These are phyloP conservation scores for Drosophila neocordata DNA, from an alignment of 1,140 invertebrate species.

Conservation along the genomic window DNA sequence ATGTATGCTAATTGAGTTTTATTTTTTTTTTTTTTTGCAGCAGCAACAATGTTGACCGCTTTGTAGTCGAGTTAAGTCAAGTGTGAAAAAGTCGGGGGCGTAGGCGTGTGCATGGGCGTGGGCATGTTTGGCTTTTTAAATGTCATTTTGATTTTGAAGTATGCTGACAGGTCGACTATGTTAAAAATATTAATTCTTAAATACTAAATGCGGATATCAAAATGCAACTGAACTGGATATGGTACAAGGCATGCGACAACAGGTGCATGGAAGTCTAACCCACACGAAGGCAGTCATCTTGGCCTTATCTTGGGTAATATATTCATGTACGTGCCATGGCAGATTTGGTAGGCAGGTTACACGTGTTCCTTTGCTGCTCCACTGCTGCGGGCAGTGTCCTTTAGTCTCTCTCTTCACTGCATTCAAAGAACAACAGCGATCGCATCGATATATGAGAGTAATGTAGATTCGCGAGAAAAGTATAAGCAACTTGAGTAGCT, in stretches of 20 bases:
- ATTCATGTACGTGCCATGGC: constrained; percentile 76
- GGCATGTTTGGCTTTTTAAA: constrained; percentile 33
- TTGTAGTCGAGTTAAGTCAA: constrained; percentile 44
- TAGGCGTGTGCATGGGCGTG: constrained; percentile 30
- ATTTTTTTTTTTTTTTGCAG: too few species aligned
- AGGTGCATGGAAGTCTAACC: constrained; percentile 28
- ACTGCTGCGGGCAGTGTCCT: constrained; percentile 75
- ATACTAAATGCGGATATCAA: constrained; percentile 60
- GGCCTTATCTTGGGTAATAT: constrained; percentile 74
- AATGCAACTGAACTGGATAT: constrained; percentile 10
- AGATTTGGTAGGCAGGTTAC: constrained; percentile 57
- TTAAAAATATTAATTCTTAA: constrained; percentile 58
- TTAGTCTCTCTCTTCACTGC: too few species aligned
- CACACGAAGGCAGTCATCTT: constrained; percentile 40
- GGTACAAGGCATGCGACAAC: background rate
- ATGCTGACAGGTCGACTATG: constrained; percentile 61
- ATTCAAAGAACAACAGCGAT: background rate
- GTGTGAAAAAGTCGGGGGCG: constrained; percentile 36
- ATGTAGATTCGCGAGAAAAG: constrained; percentile 74
- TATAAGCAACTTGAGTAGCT: constrained; percentile 69
- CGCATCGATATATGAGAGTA: constrained; percentile 41
- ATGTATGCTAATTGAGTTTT: constrained; percentile 67
- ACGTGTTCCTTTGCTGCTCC: constrained; percentile 50
- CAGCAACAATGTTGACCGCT: constrained; percentile 43
- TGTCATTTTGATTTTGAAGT: constrained; percentile 68